A percentile compares a stretch with the other conserved stretches of the same genome.
Evolutionary conservation across 2,888 invertebrate species (phyloP).

Genomic region (Minunthozetes semirufus): DNA sequence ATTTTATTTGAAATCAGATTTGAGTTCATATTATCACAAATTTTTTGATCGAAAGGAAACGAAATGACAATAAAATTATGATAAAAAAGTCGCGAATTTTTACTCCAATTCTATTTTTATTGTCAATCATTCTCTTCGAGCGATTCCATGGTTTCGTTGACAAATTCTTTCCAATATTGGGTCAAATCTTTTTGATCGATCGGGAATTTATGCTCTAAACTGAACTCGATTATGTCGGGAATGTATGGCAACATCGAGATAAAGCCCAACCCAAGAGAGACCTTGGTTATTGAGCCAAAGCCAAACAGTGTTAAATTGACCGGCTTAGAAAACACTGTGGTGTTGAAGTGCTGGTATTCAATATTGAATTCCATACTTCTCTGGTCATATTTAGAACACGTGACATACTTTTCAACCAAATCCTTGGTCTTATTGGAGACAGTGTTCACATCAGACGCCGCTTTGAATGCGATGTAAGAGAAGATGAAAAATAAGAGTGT

Average conservation of each 20-base stretch:
- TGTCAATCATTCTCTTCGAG: constrained; percentile 2
- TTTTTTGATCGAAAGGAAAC: too few species aligned
- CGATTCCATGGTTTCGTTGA: constrained; percentile 10
- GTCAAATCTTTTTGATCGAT: constrained; percentile 21
- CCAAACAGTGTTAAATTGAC: constrained; percentile 10
- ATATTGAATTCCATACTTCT: constrained; percentile 1
- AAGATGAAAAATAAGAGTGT: not conserved
- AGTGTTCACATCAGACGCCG: not conserved
- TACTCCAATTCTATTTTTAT: not conserved
- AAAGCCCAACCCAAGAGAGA: not conserved
- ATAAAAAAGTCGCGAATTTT: too few species aligned
- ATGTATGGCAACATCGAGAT: not conserved
- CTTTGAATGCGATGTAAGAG: not conserved
- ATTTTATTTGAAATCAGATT: too few species aligned
- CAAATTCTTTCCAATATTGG: not conserved
- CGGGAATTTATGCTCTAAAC: constrained; percentile 8
- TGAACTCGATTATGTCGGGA: constrained; percentile 22
- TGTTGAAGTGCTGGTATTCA: constrained; percentile 18
- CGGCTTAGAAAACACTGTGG: not conserved
- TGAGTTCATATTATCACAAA: too few species aligned
- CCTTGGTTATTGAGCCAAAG: constrained; percentile 9
- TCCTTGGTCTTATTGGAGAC: not conserved
- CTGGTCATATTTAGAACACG: not conserved
- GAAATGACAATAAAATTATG: too few species aligned
- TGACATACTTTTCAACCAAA: constrained; percentile 12